Conservation (phyloP, 2,113 vertebrate species). For the Gnathonemus echidnorhynchus region DNA sequence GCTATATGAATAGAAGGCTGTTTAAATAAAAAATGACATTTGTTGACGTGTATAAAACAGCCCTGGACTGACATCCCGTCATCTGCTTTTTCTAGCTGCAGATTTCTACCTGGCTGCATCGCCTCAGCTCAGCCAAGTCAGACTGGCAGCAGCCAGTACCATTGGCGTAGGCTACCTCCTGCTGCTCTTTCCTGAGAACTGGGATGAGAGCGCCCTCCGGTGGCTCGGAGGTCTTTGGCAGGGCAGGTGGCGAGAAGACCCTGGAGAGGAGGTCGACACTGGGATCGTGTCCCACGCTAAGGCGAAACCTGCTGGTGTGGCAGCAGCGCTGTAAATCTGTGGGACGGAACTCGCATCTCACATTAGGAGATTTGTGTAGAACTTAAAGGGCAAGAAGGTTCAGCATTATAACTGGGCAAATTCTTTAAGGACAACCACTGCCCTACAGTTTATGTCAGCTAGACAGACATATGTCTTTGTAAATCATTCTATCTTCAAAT, state of each 20-base stretch:
- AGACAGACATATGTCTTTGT: neutral
- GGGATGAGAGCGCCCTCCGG: conserved; percentile 35
- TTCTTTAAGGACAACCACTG: neutral
- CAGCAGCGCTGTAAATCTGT: neutral
- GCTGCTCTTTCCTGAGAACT: conserved; percentile 42
- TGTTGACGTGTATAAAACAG: neutral
- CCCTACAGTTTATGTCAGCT: neutral
- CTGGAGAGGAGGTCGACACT: conserved; percentile 24
- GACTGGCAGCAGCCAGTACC: conserved; percentile 31
- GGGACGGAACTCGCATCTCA: neutral
- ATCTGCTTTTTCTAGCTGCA: conserved; percentile 25
- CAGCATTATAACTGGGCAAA: neutral
- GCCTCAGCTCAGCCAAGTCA: conserved; percentile 34
- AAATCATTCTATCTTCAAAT: neutral
- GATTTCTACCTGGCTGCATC: conserved; percentile 22
- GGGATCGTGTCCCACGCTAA: conserved; percentile 14
- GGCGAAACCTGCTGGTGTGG: conserved; percentile 14
- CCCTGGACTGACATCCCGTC: neutral
- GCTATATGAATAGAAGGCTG: neutral
- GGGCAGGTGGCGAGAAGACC: conserved; percentile 26
- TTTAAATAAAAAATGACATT: neutral
- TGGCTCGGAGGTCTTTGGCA: conserved; percentile 33
- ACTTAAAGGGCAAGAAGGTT: neutral
- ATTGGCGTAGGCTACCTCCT: conserved; percentile 40
- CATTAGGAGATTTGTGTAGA: neutral